Evolutionary conservation across 35 echinoderm and acorn worm genomes (phyloP).

Genomic region (Heliocidaris tuberculata): DNA sequence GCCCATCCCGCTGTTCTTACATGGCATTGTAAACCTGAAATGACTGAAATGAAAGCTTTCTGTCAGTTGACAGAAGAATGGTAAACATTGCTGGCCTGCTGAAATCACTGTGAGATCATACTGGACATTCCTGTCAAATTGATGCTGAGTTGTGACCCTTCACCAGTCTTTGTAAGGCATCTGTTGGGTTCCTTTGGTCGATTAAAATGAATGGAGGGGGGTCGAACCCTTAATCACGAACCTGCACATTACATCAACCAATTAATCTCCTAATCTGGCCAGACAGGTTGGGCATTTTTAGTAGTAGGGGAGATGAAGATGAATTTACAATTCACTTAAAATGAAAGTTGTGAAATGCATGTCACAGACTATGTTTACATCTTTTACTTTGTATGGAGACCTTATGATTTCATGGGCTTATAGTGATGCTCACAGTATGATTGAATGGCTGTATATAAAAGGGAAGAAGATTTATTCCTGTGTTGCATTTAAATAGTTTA

Average conservation of each 20-base stretch:
- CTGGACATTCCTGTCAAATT: not conserved
- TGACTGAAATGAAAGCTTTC: not conserved
- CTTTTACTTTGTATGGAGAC: too few species aligned
- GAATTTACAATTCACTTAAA: not conserved
- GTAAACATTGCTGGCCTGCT: not conserved
- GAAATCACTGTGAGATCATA: conserved; percentile 17
- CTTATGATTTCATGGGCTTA: not conserved
- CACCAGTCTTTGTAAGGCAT: not conserved
- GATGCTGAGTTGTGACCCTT: not conserved
- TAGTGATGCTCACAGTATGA: not conserved
- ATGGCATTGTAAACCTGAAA: not conserved
- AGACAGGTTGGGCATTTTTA: not conserved
- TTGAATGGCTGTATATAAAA: not conserved
- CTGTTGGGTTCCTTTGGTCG: not conserved
- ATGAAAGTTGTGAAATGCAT: not conserved
- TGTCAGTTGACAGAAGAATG: not conserved
- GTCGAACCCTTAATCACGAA: not conserved
- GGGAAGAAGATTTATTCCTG: not conserved
- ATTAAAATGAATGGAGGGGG: not conserved
- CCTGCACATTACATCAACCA: not conserved
- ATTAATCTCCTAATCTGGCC: not conserved
- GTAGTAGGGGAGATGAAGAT: not conserved
- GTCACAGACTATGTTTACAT: too few species aligned
- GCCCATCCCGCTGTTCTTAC: not conserved
- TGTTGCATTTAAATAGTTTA: too few species aligned